Conservation (phyloP, 2,888 invertebrate species). For the Leptopterna dolabrata region DNA sequence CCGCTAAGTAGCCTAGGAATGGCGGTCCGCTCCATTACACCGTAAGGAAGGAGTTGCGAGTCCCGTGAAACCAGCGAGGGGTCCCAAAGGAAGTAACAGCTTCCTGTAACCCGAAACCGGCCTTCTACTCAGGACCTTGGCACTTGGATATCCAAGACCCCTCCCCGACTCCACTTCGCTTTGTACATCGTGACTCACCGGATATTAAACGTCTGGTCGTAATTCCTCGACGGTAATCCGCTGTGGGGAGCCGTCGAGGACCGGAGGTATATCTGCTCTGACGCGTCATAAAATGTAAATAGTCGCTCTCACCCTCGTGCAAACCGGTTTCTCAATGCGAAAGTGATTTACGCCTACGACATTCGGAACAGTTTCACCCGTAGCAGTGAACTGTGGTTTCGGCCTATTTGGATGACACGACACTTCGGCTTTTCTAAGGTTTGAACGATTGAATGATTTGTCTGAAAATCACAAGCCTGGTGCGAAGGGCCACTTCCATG, state of each 20-base stretch:
- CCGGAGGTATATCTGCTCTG: neutral
- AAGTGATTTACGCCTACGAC: neutral
- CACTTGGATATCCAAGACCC: neutral
- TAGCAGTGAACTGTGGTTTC: neutral
- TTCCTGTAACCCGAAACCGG: constrained; percentile 4
- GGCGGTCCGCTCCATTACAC: constrained; percentile 3
- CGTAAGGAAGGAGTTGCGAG: neutral
- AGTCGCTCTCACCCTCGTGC: neutral
- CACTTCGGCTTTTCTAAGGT: too few relatives aligned
- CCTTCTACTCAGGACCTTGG: neutral
- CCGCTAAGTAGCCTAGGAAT: constrained; percentile 7
- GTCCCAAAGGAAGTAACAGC: constrained; percentile 3
- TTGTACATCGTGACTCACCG: neutral
- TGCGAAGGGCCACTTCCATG: too few relatives aligned
- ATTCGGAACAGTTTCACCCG: neutral
- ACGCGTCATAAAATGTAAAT: constrained; percentile 31
- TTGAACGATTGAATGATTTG: too few relatives aligned
- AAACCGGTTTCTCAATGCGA: neutral
- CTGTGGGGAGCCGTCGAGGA: neutral
- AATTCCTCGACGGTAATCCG: constrained; percentile 23
- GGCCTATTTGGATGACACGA: too few relatives aligned
- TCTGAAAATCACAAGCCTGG: too few relatives aligned
- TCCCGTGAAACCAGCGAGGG: neutral
- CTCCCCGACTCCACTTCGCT: neutral
- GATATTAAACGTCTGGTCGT: constrained; percentile 32